phyloP scores from a whole-genome alignment of 2,113 vertebrate species.

The Centropristis striata region DNA sequence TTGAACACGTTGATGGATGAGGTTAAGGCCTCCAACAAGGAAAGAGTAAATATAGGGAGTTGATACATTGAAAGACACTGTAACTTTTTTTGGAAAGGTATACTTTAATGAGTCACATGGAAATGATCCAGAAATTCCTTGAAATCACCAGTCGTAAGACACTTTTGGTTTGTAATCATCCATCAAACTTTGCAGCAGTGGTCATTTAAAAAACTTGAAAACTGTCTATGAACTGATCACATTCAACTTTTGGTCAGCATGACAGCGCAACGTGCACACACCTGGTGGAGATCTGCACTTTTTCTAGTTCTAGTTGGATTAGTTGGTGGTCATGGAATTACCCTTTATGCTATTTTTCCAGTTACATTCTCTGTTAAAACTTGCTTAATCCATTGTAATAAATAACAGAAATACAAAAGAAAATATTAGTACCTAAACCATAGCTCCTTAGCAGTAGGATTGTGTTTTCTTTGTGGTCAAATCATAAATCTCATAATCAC shows the following conservation, averaged over 20 bases:
- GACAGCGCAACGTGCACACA: too few species aligned
- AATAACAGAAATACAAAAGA: constrained; percentile 15
- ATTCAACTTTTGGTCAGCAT: too few species aligned
- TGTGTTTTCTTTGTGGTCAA: constrained; percentile 36
- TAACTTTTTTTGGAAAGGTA: constrained; percentile 12
- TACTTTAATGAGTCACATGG: constrained; percentile 1
- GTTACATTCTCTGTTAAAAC: constrained; percentile 19
- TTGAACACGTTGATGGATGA: constrained; percentile 71
- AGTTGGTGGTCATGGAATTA: not conserved
- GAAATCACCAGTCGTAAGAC: too few species aligned
- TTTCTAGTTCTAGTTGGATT: not conserved
- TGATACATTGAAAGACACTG: constrained; percentile 29
- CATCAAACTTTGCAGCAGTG: too few species aligned
- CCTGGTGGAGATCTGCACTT: too few species aligned
- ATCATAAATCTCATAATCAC: constrained; percentile 35
- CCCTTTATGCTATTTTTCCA: not conserved
- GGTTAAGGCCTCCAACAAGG: constrained; percentile 28
- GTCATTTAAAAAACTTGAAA: too few species aligned
- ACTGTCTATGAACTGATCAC: too few species aligned
- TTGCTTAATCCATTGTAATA: constrained; percentile 19
- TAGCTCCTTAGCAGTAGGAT: not conserved
- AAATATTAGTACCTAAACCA: constrained; percentile 20
- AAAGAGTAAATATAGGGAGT: constrained; percentile 32
- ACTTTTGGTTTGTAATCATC: too few species aligned
- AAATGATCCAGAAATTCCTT: not conserved